phyloP scores from a whole-genome alignment of 1,140 invertebrate species.

The Vanessa tameamea region DNA sequence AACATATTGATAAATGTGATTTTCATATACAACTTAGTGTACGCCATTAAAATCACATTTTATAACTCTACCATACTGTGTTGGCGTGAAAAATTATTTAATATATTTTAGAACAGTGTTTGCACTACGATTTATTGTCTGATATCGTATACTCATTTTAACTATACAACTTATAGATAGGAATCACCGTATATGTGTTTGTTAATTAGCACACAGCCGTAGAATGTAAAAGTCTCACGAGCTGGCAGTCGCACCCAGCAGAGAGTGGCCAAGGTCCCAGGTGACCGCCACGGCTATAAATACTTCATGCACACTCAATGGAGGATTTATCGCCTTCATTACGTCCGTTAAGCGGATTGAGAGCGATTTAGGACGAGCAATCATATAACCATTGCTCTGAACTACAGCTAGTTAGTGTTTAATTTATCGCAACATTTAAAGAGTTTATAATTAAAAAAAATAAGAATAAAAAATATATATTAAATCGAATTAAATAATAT shows the following conservation, averaged over 20 bases:
- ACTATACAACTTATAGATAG: not conserved
- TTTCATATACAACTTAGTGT: too few relatives aligned
- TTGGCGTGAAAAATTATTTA: too few relatives aligned
- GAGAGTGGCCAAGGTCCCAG: constrained; percentile 55
- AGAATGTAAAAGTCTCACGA: constrained; percentile 41
- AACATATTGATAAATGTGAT: too few relatives aligned
- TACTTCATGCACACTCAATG: constrained; percentile 63
- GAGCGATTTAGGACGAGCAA: constrained; percentile 41
- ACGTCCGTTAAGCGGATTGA: constrained; percentile 38
- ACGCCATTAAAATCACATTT: too few relatives aligned
- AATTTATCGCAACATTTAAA: constrained; percentile 31
- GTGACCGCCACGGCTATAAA: constrained; percentile 64
- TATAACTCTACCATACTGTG: too few relatives aligned
- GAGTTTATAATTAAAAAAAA: constrained; percentile 5
- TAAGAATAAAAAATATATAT: not conserved
- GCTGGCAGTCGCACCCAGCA: constrained; percentile 50
- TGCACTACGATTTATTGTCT: too few relatives aligned
- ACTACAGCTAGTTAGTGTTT: constrained; percentile 21
- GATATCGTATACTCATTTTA: too few relatives aligned
- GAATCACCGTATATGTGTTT: constrained; percentile 3
- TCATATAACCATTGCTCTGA: constrained; percentile 33
- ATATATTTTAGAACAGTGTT: too few relatives aligned
- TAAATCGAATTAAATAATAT: not conserved
- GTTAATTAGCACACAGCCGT: constrained; percentile 27
- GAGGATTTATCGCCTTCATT: constrained; percentile 68